These are phyloP conservation scores for Drosophila greeni DNA, from an alignment of 2,888 invertebrate genomes.

Conservation along the genomic window DNA sequence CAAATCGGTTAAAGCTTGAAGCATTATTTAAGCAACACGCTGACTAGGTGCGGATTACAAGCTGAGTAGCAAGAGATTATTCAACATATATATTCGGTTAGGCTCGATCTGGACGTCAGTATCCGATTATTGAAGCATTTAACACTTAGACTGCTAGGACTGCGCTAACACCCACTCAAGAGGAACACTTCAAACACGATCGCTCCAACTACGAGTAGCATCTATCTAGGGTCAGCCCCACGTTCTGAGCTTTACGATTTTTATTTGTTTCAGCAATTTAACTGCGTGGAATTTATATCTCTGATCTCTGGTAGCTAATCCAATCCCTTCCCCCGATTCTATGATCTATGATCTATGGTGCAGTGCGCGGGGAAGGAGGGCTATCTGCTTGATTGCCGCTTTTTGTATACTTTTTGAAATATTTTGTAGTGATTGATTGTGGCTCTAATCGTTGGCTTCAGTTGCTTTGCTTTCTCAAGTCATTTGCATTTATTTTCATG, in stretches of 20 bases:
- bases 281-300: constrained; percentile 39
- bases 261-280: constrained; percentile 32
- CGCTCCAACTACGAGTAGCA: constrained; percentile 36
- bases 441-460: constrained; percentile 41
- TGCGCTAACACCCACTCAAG: constrained; percentile 48
- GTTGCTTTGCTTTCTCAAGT: constrained; percentile 44
- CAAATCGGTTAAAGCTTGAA: constrained; percentile 38
- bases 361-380: constrained; percentile 27
- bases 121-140: constrained; percentile 44
- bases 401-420: neutral
- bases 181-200: constrained; percentile 30
- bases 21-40: constrained; percentile 44
- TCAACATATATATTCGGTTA: constrained; percentile 17
- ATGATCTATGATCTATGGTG: constrained; percentile 9
- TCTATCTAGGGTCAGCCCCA: constrained; percentile 32
- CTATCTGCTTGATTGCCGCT: constrained; percentile 36
- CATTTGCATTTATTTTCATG: constrained; percentile 36
- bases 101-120: constrained; percentile 32
- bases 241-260: constrained; percentile 19
- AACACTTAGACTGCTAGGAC: constrained; percentile 38
- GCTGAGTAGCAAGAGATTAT: constrained; percentile 39
- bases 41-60: constrained; percentile 44
- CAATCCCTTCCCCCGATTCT: constrained; percentile 9
- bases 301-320: constrained; percentile 13
- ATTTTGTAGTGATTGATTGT: constrained; percentile 31